These are phyloP conservation scores for Aphodius sticticus DNA, from an alignment of 2,888 invertebrate species.

Conservation along the genomic window DNA sequence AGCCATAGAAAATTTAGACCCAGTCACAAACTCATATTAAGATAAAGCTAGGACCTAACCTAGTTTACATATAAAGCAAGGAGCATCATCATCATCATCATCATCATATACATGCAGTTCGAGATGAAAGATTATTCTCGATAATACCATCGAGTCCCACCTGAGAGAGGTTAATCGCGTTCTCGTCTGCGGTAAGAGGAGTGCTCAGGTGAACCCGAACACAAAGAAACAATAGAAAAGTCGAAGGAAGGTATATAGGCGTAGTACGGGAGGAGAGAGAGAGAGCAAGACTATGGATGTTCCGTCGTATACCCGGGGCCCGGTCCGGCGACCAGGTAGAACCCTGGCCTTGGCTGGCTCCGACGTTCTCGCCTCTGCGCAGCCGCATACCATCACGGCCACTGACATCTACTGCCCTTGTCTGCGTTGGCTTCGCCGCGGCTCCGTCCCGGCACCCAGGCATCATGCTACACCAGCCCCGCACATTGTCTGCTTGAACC, in stretches of 20 bases:
- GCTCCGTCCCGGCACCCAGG: neutral
- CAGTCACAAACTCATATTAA: too few relatives aligned
- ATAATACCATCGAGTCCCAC: neutral
- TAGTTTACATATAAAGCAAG: neutral
- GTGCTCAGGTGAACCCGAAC: constrained; percentile 4
- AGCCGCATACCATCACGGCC: constrained; percentile 44
- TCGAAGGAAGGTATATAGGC: neutral
- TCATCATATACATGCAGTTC: neutral
- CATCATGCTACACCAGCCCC: constrained; percentile 27
- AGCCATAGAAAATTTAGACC: too few relatives aligned
- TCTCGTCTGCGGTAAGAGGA: neutral
- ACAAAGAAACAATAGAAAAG: constrained; percentile 4
- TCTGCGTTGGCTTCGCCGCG: constrained; percentile 31
- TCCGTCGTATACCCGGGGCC: neutral
- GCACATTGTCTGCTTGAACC: neutral
- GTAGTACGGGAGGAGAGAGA: neutral
- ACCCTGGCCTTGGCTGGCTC: constrained; percentile 41
- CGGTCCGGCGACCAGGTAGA: constrained; percentile 36
- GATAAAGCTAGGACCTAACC: too few relatives aligned
- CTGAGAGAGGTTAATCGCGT: neutral
- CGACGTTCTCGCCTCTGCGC: constrained; percentile 36
- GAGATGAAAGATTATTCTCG: neutral
- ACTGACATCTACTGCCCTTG: constrained; percentile 45
- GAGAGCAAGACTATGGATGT: neutral
- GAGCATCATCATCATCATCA: neutral